Percentiles rank a stretch among this genome's conserved stretches.
Evolutionary conservation across 2,797 vertebrate species (phyloP).

Genomic region (Macrochelys suwanniensis): DNA sequence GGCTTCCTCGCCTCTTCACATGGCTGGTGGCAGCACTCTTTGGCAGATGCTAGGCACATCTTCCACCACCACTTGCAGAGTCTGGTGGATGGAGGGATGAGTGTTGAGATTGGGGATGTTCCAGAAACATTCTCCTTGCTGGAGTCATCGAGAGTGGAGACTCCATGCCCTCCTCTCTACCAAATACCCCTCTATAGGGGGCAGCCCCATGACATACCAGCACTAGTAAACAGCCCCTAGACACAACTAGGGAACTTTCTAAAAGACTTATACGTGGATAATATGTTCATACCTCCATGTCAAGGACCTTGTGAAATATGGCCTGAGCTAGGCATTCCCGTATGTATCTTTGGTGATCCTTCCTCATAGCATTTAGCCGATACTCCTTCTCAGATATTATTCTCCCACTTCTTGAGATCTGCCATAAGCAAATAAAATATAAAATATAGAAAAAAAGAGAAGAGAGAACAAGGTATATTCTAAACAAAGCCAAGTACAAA

Average conservation of each 20-base stretch:
- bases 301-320: slow-evolving; percentile 92
- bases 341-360: slow-evolving; percentile 86
- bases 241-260: neutral
- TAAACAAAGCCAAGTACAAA: neutral
- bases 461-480: rapidly evolving
- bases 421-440: neutral
- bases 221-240: rapidly evolving
- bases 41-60: neutral
- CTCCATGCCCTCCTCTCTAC: neutral
- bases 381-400: slow-evolving; percentile 95
- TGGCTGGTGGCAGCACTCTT: neutral
- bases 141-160: neutral
- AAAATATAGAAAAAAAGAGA: neutral
- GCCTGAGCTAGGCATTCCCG: slow-evolving; percentile 90
- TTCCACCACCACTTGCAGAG: neutral
- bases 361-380: slow-evolving; percentile 86
- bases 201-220: rapidly evolving
- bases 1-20: neutral
- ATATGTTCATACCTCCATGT: slow-evolving; percentile 88
- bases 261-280: neutral
- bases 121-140: neutral
- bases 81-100: neutral
- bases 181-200: neutral
- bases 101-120: neutral
- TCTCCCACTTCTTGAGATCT: slow-evolving; percentile 94